Conservation (phyloP, 2,888 invertebrate species). For the Drosophila merina region DNA sequence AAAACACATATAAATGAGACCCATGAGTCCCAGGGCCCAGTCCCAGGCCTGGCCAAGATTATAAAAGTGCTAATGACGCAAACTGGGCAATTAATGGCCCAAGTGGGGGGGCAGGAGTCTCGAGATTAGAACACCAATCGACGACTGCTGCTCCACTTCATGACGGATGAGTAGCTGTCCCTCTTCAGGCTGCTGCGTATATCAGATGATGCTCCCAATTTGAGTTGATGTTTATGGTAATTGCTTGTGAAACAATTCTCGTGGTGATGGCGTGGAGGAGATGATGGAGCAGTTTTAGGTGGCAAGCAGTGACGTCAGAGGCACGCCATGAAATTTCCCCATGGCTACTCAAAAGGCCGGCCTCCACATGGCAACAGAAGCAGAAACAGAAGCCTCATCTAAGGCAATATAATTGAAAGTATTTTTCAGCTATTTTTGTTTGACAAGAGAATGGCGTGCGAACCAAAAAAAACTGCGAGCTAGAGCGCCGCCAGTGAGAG, state of each 20-base stretch:
- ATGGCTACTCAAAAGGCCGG: conserved; percentile 11
- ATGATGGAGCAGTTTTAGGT: conserved; percentile 12
- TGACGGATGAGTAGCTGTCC: conserved; percentile 47
- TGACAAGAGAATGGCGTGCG: conserved; percentile 37
- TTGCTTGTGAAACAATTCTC: conserved; percentile 68
- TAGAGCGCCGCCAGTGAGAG: conserved; percentile 39
- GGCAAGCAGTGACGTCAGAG: conserved; percentile 48
- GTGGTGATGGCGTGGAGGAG: conserved; percentile 1
- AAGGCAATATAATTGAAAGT: conserved; percentile 50
- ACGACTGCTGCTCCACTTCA: conserved; percentile 29
- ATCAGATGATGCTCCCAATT: conserved; percentile 68
- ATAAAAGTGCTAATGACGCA: conserved; percentile 60
- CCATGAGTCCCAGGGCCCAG: conserved; percentile 32
- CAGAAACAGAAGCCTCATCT: conserved; percentile 7
- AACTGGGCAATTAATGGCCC: conserved; percentile 50
- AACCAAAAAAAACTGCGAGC: conserved; percentile 10
- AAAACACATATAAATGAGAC: conserved; percentile 41
- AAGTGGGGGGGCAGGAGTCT: conserved; percentile 6
- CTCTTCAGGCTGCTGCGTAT: conserved; percentile 16
- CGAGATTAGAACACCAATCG: conserved; percentile 8
- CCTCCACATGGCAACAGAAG: conserved; percentile 60
- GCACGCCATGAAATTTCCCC: conserved; percentile 42
- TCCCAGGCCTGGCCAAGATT: conserved; percentile 25
- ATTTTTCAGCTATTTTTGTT: conserved; percentile 52
- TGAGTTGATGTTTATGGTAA: conserved; percentile 76